A percentile compares a stretch with the other conserved stretches of the same genome.
Conservation (phyloP, 2,113 vertebrate species). For the Bubo bubo region DNA sequence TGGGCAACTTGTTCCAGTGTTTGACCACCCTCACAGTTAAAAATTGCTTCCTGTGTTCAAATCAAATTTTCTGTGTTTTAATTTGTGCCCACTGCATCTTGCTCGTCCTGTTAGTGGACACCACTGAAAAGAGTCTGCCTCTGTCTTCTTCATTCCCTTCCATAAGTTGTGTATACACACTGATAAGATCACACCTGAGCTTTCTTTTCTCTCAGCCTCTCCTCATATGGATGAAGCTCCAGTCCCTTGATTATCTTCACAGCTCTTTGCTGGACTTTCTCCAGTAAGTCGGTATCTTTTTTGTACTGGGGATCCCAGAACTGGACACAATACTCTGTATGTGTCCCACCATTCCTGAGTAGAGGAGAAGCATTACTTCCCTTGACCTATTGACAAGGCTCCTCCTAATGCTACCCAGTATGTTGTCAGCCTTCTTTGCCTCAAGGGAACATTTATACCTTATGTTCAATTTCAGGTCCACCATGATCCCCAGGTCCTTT, state of each 20-base stretch:
- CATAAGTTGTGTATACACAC: background rate
- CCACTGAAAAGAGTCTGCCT: background rate
- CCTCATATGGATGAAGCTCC: background rate
- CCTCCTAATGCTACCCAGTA: background rate
- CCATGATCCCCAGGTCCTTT: background rate
- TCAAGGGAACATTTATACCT: background rate
- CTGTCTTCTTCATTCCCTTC: background rate
- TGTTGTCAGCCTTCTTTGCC: background rate
- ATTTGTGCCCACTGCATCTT: background rate
- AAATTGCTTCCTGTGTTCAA: background rate
- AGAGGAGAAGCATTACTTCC: background rate
- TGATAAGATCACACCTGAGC: background rate
- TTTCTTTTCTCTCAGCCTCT: background rate
- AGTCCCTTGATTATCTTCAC: background rate
- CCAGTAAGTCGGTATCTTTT: background rate
- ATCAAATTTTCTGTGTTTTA: background rate
- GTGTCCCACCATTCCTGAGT: background rate
- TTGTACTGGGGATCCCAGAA: background rate
- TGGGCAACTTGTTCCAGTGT: background rate
- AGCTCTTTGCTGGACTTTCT: background rate
- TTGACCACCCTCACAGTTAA: background rate
- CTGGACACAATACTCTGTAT: background rate
- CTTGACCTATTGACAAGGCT: background rate
- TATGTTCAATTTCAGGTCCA: background rate
- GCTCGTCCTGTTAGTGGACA: background rate